Base-by-base conservation (phyloP, 1,140 invertebrate genomes). In the Pseudomyrmex cubaensis region DNA sequence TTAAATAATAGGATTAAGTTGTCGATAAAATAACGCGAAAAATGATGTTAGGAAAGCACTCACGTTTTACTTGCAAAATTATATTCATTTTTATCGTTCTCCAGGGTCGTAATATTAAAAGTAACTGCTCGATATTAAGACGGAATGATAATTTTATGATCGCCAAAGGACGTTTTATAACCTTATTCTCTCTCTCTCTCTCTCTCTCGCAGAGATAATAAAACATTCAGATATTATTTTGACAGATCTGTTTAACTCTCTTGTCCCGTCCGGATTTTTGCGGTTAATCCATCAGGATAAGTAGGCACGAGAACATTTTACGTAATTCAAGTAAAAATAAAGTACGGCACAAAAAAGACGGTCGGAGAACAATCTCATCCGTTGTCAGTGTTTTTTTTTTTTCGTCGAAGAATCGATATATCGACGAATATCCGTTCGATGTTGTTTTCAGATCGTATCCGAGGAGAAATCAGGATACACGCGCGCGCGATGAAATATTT, bases 81-180 rank as follows among this genome's bases (percentile, higher is more conserved):
- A 72, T 72, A 72, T 22, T 22, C 44, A 78, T 17, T 72, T 72
- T 80, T 80, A 80, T 80, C 44, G 44, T 72, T 61, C 64, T 46
- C 76, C 50, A 3, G 54, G 7, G 67, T 2, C 54, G n/a, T 80
- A 70, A 70, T 70, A 80, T 80, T 80, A 48, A 70, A 70, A 15
- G 25, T 70, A 78, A 80, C 76, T 61, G 76, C 44, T 80, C 15
- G 44, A 22, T 78, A 22, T 70, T 70, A 57, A 78, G 17, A 15
- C 63, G 69, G 48, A 57, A 78, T 69, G 35, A 20, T 48, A 12
- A 59, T 70, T 80, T 80, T 80, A 80, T 13, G 54, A 59, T 70
- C 44, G 44, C 4, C 76, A 61, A 70, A 70, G 76, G 76, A 80
- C 66, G 59, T 22, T 80, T 80, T 48, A 69, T 50, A 10, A 59